Percentiles rank a stretch among this genome's conserved stretches.
phyloP scores from a whole-genome alignment of 2,797 vertebrate species.

The Yasuhikotakia modesta region DNA sequence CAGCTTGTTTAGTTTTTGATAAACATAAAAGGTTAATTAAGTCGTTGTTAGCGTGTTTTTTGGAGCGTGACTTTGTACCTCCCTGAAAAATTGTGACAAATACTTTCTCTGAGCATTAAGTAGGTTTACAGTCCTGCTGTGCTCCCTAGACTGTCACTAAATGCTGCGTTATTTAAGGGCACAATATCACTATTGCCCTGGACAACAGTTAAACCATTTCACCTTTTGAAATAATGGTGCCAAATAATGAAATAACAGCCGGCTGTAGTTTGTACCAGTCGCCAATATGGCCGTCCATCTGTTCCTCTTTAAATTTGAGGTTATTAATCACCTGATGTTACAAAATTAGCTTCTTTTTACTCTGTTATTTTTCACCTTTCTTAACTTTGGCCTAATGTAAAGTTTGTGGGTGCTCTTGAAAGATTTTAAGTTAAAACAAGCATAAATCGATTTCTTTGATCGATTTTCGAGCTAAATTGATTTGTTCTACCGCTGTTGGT shows the following conservation, averaged over 20 bases:
- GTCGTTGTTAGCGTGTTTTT: conserved; percentile 63
- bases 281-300: conserved; percentile 45
- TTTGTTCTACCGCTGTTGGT: neutral
- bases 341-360: neutral
- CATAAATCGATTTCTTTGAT: conserved; percentile 7
- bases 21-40: conserved; percentile 85
- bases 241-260: conserved; percentile 27
- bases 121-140: conserved; percentile 49
- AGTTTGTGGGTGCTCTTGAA: conserved; percentile 1
- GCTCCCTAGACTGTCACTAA: conserved; percentile 40
- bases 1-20: conserved; percentile 53
- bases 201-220: conserved; percentile 39
- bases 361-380: neutral
- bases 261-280: conserved; percentile 10
- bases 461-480: conserved; percentile 1
- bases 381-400: neutral
- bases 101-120: conserved; percentile 59
- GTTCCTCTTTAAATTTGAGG: conserved; percentile 34
- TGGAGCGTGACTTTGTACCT: conserved; percentile 61
- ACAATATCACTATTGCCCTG: conserved; percentile 55
- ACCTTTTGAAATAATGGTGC: conserved; percentile 38
- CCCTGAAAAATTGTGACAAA: conserved; percentile 62
- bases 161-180: conserved; percentile 54
- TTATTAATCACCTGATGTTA: conserved; percentile 47
- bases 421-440: conserved; percentile 13